phyloP scores from a whole-genome alignment of 2,113 vertebrate species.

The Chloebia gouldiae region DNA sequence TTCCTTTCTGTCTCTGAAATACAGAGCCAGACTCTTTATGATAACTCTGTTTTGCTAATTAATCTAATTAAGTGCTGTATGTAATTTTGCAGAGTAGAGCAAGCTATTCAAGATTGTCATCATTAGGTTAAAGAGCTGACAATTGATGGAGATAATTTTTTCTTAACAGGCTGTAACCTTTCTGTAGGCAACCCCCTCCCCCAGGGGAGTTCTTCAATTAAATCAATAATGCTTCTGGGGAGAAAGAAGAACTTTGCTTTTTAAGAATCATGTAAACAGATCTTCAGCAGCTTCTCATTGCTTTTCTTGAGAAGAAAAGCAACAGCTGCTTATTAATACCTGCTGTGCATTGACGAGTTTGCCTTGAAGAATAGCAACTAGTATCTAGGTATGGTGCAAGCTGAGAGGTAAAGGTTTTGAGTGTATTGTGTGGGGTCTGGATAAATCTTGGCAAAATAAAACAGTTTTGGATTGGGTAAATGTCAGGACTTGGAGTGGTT shows the following conservation, averaged over 20 bases:
- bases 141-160: constrained; percentile 58
- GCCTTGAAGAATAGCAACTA: not conserved
- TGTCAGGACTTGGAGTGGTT: not conserved
- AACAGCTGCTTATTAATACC: constrained; percentile 51
- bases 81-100: constrained; percentile 52
- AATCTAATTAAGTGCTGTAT: constrained; percentile 62
- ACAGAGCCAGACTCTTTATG: constrained; percentile 19
- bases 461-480: not conserved
- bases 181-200: not conserved
- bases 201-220: constrained; percentile 33
- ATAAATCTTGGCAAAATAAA: not conserved
- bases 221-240: constrained; percentile 45
- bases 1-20: not conserved
- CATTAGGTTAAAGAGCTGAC: constrained; percentile 67
- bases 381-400: not conserved
- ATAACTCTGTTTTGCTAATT: constrained; percentile 59
- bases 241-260: constrained; percentile 26
- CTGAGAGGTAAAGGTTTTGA: not conserved
- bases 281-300: not conserved
- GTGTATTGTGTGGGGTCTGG: not conserved
- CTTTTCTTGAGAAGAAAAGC: not conserved
- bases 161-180: constrained; percentile 53
- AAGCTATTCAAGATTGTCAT: constrained; percentile 54
- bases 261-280: constrained; percentile 23
- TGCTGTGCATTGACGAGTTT: constrained; percentile 16